Percentiles rank a stretch among this genome's conserved stretches.
Evolutionary conservation across 1,140 invertebrate species (phyloP).

Genomic region (Nebria ingens): DNA sequence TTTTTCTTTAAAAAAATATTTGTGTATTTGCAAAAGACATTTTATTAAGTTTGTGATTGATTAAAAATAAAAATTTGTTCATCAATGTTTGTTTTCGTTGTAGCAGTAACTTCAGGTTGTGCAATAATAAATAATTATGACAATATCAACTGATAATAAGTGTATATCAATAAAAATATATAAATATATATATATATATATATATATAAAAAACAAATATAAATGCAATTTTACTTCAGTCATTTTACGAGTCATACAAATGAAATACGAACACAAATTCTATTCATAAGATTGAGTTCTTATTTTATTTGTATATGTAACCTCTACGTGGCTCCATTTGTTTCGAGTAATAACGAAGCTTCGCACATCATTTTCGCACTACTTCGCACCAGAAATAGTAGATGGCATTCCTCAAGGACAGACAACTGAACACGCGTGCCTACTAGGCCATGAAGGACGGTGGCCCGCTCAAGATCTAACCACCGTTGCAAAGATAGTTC

Average conservation of each 20-base stretch:
- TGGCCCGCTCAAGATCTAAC: constrained; percentile 73
- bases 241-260: too few species aligned
- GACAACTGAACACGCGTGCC: constrained; percentile 60
- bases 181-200: not conserved
- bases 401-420: constrained; percentile 65
- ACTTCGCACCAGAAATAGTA: constrained; percentile 70
- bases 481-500: constrained; percentile 65
- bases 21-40: too few species aligned
- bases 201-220: too few species aligned
- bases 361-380: constrained; percentile 69
- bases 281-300: too few species aligned
- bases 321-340: too few species aligned
- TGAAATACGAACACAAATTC: too few species aligned
- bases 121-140: not conserved
- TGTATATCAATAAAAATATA: not conserved
- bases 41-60: too few species aligned
- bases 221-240: too few species aligned
- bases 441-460: constrained; percentile 65
- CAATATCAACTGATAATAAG: not conserved
- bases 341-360: constrained; percentile 55
- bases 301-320: too few species aligned
- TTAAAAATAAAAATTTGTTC: too few species aligned
- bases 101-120: not conserved
- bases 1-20: too few species aligned
- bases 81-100: too few species aligned